phyloP scores from a whole-genome alignment of 2,888 invertebrate species.

The Chrysolina americana region DNA sequence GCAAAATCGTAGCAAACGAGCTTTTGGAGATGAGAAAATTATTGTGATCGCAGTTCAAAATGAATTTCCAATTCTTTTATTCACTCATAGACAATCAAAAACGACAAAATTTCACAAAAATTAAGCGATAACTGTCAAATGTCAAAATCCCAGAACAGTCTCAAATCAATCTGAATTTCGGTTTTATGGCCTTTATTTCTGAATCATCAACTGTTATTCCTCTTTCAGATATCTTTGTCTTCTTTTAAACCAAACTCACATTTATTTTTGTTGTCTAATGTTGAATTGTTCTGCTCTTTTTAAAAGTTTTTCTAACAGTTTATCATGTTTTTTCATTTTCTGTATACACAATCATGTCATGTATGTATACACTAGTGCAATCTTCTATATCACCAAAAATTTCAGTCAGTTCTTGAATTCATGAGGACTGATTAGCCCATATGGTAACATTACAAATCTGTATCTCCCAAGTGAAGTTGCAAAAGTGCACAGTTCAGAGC shows the following conservation, averaged over 20 bases:
- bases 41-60: too few relatives aligned
- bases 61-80: too few relatives aligned
- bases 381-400: slow-evolving; percentile 41
- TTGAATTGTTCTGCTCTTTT: slow-evolving; percentile 42
- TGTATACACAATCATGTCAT: slow-evolving; percentile 41
- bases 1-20: too few relatives aligned
- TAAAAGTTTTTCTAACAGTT: slow-evolving; percentile 33
- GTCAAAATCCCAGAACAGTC: too few relatives aligned
- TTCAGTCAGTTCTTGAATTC: slow-evolving; percentile 43
- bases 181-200: not conserved
- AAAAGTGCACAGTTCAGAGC: not conserved
- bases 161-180: too few relatives aligned
- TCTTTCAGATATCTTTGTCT: slow-evolving; percentile 36
- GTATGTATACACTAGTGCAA: slow-evolving; percentile 42
- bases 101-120: too few relatives aligned
- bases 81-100: too few relatives aligned
- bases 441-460: not conserved
- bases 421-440: slow-evolving; percentile 19
- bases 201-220: slow-evolving; percentile 1
- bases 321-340: slow-evolving; percentile 38
- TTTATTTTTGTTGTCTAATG: slow-evolving; percentile 50
- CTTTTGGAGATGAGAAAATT: too few relatives aligned
- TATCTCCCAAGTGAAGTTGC: not conserved
- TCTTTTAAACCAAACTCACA: slow-evolving; percentile 52
- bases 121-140: too few relatives aligned